Base-by-base conservation (phyloP, 2,797 vertebrate genomes). In the Ptychadena robeensis region DNA sequence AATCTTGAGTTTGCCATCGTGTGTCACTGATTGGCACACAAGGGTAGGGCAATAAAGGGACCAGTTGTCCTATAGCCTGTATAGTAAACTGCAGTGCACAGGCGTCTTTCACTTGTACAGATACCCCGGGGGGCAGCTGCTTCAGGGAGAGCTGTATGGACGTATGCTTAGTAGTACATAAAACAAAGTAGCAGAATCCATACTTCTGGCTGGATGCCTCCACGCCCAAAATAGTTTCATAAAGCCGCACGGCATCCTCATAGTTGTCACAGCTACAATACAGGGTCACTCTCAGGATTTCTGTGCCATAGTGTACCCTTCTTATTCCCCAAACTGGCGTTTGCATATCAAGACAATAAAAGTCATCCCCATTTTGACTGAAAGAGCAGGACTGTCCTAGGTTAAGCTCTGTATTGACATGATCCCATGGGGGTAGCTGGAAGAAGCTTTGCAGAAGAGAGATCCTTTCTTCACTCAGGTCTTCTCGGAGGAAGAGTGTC, bases 1-100 rank as follows among this genome's bases (percentile, higher is more conserved):
- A 95, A 91, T 99, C 98, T 87, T 96, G 96, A 0, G 96, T 99
- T 91, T 98, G 98, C 98, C 98, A 99, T 86, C 96, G 92, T 57
- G 92, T 94, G 67, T 87, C 89, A 73, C 98, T 99, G 91, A 99
- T 98, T 4, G 97, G 97, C 4, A 93, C 86, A 0, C 98, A 98
- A 0, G 97, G 96, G 85, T 98, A 95, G 22, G 98, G 98, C 67
- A 99, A 90, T 57, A 99, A 94, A 7, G 97, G 96, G 27, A 99
- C 98, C 0, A 99, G 90, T 85, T 98, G 96, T 48, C 98, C 97
- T 0, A 99, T 96, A 87, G 96, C 95, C 2, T 92, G 95, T 85
- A 97, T 96, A 66, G 82, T 90, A 85, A 99, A 99, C 93, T 99
- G 96, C 77, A 99, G 85, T 59, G 96, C 95, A 0, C 96, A 91